Conservation (phyloP, 1,140 invertebrate genomes). For the Mylabris phalerata region DNA sequence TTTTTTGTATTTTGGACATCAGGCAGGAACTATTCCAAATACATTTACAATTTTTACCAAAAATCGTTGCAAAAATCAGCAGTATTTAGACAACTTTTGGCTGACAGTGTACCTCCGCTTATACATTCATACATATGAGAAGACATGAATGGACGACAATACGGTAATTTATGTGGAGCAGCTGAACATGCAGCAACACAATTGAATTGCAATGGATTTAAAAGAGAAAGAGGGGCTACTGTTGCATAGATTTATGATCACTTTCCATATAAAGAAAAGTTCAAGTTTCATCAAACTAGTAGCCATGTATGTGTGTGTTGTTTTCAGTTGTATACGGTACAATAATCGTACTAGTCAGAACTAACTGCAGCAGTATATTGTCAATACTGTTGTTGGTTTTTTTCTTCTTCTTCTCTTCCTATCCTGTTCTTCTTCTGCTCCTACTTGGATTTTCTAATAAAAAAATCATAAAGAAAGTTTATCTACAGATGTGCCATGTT, state of each 20-base stretch:
- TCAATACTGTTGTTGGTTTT: not conserved
- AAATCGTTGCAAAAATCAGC: too few species aligned
- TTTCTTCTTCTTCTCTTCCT: not conserved
- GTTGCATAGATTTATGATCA: not conserved
- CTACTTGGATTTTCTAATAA: not conserved
- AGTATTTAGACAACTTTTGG: too few species aligned
- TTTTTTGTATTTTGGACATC: too few species aligned
- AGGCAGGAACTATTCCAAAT: too few species aligned
- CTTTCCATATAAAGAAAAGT: not conserved
- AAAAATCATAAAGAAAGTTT: not conserved
- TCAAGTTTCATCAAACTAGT: too few species aligned
- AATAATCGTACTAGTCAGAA: not conserved
- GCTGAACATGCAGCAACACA: conserved; percentile 10
- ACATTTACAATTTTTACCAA: too few species aligned
- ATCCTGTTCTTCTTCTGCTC: not conserved
- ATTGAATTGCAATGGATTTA: conserved; percentile 14
- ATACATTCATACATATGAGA: too few species aligned
- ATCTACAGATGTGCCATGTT: not conserved
- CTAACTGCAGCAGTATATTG: not conserved
- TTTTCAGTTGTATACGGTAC: too few species aligned
- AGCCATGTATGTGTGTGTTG: too few species aligned
- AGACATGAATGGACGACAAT: conserved; percentile 12
- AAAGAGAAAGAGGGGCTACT: not conserved
- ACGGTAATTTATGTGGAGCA: conserved; percentile 10
- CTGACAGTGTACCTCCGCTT: too few species aligned